These are phyloP conservation scores for Ladona fulva DNA, from an alignment of 1,140 invertebrate species.

Conservation along the genomic window DNA sequence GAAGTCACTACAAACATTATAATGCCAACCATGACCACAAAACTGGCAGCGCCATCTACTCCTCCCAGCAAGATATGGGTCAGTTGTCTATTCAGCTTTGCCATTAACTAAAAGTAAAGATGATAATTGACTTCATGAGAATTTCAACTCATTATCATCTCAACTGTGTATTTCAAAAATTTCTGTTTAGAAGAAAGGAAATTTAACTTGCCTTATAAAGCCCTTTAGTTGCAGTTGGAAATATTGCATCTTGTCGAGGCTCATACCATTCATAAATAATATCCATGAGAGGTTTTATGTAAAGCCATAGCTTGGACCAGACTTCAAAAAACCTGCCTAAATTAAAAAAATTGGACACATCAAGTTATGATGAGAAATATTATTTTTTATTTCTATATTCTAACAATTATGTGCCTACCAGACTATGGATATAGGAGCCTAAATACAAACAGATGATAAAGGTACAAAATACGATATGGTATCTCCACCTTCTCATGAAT, in stretches of 20 bases:
- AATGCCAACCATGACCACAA: constrained; percentile 46
- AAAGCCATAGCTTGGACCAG: constrained; percentile 26
- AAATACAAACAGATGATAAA: too few relatives aligned
- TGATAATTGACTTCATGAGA: not conserved
- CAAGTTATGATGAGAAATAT: too few relatives aligned
- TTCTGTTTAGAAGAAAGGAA: not conserved
- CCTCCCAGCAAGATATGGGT: constrained; percentile 37
- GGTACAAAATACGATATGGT: too few relatives aligned
- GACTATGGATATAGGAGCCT: too few relatives aligned
- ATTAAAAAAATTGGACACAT: constrained; percentile 19
- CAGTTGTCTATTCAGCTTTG: constrained; percentile 19
- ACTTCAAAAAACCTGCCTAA: constrained; percentile 30
- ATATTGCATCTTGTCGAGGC: constrained; percentile 35
- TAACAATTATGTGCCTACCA: too few relatives aligned
- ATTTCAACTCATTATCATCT: not conserved
- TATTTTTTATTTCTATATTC: too few relatives aligned
- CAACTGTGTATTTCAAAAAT: not conserved
- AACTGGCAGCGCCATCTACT: constrained; percentile 49
- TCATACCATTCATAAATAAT: constrained; percentile 25
- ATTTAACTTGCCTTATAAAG: constrained; percentile 29
- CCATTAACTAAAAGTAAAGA: constrained; percentile 9
- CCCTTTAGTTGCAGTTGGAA: constrained; percentile 43
- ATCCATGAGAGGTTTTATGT: constrained; percentile 22
- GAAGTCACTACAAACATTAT: constrained; percentile 40
- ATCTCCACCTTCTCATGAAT: too few relatives aligned